Base-by-base conservation (phyloP, 2,113 vertebrate species). In the Lycaon pictus region DNA sequence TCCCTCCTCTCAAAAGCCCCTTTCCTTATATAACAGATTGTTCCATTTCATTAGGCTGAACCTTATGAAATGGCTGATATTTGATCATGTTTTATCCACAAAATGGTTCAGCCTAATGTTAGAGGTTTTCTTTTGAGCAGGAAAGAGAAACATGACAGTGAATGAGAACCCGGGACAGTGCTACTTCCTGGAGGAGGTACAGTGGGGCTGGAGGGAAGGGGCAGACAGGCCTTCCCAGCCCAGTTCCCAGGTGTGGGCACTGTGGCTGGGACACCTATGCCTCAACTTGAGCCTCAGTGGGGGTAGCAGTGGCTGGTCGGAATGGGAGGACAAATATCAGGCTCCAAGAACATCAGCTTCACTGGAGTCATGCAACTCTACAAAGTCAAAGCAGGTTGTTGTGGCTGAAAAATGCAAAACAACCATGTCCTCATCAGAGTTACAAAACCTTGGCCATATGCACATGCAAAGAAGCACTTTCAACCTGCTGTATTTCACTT, bases 351-450 rank as follows among this genome's bases (percentile, higher is more conserved):
- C 92, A 98, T 98, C 97, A 71, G 96, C 96, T 98, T 98, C 94
- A 79, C 88, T 95, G 95, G 97, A 98, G 96, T 98, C 97, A 98
- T 53, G 80, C 92, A 98, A 93, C 29, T 60, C 74, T 96, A 72
- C 86, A 53, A 98, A 97, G 97, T 98, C 97, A 98, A 98, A 98
- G 95, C 96, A 98, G 92, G 92, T 98, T 98, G 96, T 97, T 96
- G 67, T 96, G 80, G 88, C 97, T 98, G 95, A 98, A 98, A 98
- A 97, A 98, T 96, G 96, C 97, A 93, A 98, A 98, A 97, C 88
- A 96, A 92, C 87, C 87, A 16, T 97, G 95, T 97, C 96, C 97
- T 98, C 97, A 96, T 96, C 91, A 95, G 97, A 98, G 97, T 98
- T 98, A 97, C 69, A 96, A 98, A 98, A 97, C 97, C 95, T 85